phyloP scores from a whole-genome alignment of 2,797 vertebrate genomes.

The Sebastolobus altivelis region DNA sequence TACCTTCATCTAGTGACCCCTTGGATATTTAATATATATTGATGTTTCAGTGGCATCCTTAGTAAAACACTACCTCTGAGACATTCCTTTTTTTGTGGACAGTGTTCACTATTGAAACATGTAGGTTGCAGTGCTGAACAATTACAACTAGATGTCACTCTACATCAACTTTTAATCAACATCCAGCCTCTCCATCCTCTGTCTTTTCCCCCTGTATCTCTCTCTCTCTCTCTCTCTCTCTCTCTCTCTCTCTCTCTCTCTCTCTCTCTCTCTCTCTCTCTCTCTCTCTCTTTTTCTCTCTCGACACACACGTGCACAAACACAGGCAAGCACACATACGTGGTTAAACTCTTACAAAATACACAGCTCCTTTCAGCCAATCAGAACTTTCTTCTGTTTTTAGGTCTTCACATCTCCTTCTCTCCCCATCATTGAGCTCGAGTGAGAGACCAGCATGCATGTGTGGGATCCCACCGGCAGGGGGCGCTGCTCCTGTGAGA shows the following conservation, averaged over 20 bases:
- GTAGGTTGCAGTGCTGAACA: constrained; percentile 40
- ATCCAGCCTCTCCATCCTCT: neutral
- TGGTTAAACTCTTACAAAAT: constrained; percentile 26
- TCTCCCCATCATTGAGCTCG: constrained; percentile 10
- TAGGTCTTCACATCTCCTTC: constrained; percentile 17
- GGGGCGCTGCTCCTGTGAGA: constrained; percentile 59
- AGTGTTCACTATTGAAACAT: neutral
- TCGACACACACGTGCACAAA: neutral
- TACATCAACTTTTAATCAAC: constrained; percentile 51
- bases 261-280: constrained; percentile 1
- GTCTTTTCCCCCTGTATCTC: too few relatives aligned
- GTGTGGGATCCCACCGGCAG: constrained; percentile 58
- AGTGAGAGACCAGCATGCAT: neutral
- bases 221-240: neutral
- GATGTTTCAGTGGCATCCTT: neutral
- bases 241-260: neutral
- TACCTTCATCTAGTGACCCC: neutral
- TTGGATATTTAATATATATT: neutral
- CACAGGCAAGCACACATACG: neutral
- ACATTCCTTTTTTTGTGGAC: neutral
- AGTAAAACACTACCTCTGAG: neutral
- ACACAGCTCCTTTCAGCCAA: constrained; percentile 35
- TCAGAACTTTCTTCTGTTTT: constrained; percentile 42
- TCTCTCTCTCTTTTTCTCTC: neutral
- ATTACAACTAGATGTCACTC: constrained; percentile 74